Conservation (phyloP, 2,113 vertebrate species). For the Mus musculus region DNA sequence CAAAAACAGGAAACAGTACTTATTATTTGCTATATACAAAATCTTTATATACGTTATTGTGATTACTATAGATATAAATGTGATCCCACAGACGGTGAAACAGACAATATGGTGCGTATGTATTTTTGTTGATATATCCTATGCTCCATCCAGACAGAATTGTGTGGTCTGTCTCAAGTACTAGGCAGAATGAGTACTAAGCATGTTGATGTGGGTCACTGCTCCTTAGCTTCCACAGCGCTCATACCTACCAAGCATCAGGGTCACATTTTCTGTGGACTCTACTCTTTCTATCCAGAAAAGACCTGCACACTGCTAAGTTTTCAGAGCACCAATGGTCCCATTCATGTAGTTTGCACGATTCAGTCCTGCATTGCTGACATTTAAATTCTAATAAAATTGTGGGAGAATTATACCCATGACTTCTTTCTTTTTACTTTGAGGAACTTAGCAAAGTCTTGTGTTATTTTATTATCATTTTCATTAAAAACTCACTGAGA, state of each 20-base stretch:
- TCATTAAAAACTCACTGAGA: neutral
- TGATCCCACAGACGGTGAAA: neutral
- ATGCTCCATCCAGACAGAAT: neutral
- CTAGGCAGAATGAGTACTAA: neutral
- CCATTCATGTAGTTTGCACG: neutral
- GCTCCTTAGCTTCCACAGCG: neutral
- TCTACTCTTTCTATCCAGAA: neutral
- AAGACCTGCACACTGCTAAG: neutral
- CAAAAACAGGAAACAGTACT: neutral
- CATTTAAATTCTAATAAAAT: constrained; percentile 7
- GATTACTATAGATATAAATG: neutral
- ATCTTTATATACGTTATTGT: neutral
- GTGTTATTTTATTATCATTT: neutral
- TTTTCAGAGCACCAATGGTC: neutral
- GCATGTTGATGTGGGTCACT: too few relatives aligned
- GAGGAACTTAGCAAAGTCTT: neutral
- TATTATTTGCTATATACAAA: neutral
- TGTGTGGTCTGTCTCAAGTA: neutral
- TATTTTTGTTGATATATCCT: neutral
- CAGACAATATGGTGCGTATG: neutral
- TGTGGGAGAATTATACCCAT: neutral
- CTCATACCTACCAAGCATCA: neutral
- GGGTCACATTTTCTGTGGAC: neutral
- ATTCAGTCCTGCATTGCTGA: neutral
- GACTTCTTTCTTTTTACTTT: neutral